Base-by-base conservation (phyloP, 30 jellyfish, hydroid and myxozoan genomes). In the Hydra vulgaris region DNA sequence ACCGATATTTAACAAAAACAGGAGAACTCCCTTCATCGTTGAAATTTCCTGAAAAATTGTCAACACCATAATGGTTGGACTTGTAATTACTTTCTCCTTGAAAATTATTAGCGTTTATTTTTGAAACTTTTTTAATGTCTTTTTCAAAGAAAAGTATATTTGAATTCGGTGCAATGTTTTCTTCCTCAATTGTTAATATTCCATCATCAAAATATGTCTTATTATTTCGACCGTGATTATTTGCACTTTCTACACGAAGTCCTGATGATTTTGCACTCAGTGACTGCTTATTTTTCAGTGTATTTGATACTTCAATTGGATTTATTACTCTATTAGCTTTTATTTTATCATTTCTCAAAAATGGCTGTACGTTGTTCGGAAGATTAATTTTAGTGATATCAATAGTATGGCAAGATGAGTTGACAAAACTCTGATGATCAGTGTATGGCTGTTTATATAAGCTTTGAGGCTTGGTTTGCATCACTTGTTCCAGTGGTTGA, bases 131-230 rank as follows among this genome's bases (percentile, higher is more conserved):
- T 68, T 68, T 23, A n/a, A 68, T 15, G 8, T 3, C 27, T 20
- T 68, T 23, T 68, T 68, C 16, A 16, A 68, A 68, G 27, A n/a
- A 23, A 68, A 68, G 75, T 3, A 68, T 68, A 8, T 68, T 68
- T 68, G 16, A 68, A 68, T 4, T 23, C 8, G 75, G 75, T 68
- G 7, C 15, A n/a, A n/a, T 15, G 16, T 15, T 23, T 68, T 20
- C 27, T 68, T 68, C 75, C 16, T 68, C 75, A 68, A 68, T 68
- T 68, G 75, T 68, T n/a, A 23, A 15, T 23, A 68, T 68, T 23
- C 75, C 75, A 68, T 68, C 75, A 23, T 68, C 75, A 3, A 68
- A 23, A 23, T n/a, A 68, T 15, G 27, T 23, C 8, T 68, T n/a
- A 68, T 68, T 16, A 15, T 16, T 23, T 8, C 8, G 25, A 23